Percentiles rank a stretch among this genome's conserved stretches.
Conservation (phyloP, 1,140 invertebrate species). For the Zaprionus lachaisei region DNA sequence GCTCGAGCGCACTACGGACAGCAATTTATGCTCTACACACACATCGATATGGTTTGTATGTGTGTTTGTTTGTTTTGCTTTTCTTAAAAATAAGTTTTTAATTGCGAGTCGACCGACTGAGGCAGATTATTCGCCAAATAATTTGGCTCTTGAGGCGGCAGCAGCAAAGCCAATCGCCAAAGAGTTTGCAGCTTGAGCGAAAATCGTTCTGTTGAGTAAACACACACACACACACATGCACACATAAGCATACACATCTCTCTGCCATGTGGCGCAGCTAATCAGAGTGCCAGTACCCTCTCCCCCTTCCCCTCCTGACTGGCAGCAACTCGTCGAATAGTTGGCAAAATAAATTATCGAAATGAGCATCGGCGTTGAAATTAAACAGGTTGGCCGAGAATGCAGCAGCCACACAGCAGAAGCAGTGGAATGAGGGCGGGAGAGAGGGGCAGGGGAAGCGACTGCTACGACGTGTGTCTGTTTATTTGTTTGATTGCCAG, state of each 20-base stretch:
- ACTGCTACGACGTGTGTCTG: constrained; percentile 34
- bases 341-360: constrained; percentile 80
- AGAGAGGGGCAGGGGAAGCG: not conserved
- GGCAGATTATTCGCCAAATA: constrained; percentile 83
- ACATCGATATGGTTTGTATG: constrained; percentile 24
- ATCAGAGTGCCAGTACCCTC: constrained; percentile 32
- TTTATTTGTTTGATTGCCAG: constrained; percentile 75
- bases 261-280: constrained; percentile 49
- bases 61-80: constrained; percentile 41
- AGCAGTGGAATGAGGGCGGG: not conserved
- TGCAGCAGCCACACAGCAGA: constrained; percentile 16
- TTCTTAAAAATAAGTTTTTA: constrained; percentile 83
- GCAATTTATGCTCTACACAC: constrained; percentile 35
- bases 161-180: constrained; percentile 40
- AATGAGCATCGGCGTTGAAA: constrained; percentile 73
- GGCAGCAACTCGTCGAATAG: constrained; percentile 37
- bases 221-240: not conserved
- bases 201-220: constrained; percentile 52
- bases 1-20: constrained; percentile 20
- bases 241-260: not conserved
- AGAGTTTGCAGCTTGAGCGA: constrained; percentile 48
- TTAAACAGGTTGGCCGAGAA: constrained; percentile 78
- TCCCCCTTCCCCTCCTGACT: not conserved
- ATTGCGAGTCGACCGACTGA: constrained; percentile 71
- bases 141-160: constrained; percentile 64